Evolutionary conservation across 92 coral and sea anemone species (phyloP), one percentile per base, ranked within the genome.

Genomic region (Paragorgia papillata): DNA sequence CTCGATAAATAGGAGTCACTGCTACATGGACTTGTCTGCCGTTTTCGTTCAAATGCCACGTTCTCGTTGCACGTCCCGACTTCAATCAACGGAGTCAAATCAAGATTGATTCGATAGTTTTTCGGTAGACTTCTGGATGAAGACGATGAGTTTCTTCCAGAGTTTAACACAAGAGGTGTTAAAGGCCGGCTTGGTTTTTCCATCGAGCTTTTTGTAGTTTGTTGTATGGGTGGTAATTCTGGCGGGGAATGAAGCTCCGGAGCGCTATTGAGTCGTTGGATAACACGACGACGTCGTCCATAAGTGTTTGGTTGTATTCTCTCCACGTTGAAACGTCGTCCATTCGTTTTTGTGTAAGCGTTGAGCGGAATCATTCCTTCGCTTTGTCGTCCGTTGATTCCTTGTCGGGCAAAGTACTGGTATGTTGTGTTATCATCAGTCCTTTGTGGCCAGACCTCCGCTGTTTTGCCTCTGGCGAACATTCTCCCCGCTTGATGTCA

Each of bases 331-430:
- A 56, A 15, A 56, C 10, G 33, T 13, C 8, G 62, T 22, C 33
- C 62, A 28, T 56, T 56, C 22, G 9, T 7, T 33, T 27, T 48
- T 26, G 39, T 68, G 20, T 46, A 68, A 28, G 55, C 41, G 15
- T 53, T 55, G 9, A 71, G 78, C 78, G 78, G 78, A 71, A 71
- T 54, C 78, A 71, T 71, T 22, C 54, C 57, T n/a, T 71, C 78
- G 78, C 20, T 18, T 22, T 2, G 40, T 55, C 22, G 12, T 27
- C 22, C 26, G 44, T 53, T 20, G 65, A 54, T 71, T 51, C 64
- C 32, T 71, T 71, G 78, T 71, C 78, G 48, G 8, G 25, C 20
- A 2, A 71, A n/a, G n/a, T n/a, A n/a, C n/a, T n/a, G 40, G 29
- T 33, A 35, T 2, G 50, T 21, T 29, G 28, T 71, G 78, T 8